phyloP scores from a whole-genome alignment of 1,140 invertebrate species.

The Trialeurodes vaporariorum region DNA sequence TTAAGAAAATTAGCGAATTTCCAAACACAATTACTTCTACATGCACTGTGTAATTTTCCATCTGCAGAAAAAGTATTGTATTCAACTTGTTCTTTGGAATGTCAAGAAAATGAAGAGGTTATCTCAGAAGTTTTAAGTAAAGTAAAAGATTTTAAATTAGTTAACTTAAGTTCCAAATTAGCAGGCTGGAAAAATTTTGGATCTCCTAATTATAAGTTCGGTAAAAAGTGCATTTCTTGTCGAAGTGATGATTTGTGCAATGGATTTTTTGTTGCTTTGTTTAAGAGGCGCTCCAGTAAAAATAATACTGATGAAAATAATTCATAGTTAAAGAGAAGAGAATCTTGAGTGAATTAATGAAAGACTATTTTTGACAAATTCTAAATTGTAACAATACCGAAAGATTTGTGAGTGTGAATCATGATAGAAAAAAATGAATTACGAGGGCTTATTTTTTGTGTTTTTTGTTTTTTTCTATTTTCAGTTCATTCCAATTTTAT shows the following conservation, averaged over 20 bases:
- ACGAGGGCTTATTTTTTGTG: no score
- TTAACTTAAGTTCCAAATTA: slow-evolving; percentile 43
- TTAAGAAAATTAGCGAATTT: slow-evolving; percentile 60
- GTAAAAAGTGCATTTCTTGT: slow-evolving; percentile 64
- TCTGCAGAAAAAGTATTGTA: slow-evolving; percentile 77
- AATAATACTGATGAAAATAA: not conserved
- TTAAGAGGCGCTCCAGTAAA: slow-evolving; percentile 31
- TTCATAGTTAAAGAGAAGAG: no score
- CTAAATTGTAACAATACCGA: no score
- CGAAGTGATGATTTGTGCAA: slow-evolving; percentile 68
- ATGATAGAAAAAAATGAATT: no score
- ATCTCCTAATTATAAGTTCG: slow-evolving; percentile 46
- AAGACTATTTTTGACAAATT: no score
- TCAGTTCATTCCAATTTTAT: no score
- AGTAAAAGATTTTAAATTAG: slow-evolving; percentile 46
- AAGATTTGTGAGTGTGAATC: no score
- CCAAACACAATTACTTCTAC: slow-evolving; percentile 72
- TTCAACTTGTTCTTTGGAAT: slow-evolving; percentile 84
- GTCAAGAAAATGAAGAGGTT: slow-evolving; percentile 88
- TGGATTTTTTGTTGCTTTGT: slow-evolving; percentile 89
- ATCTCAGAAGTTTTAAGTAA: slow-evolving; percentile 43
- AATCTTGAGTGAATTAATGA: no score
- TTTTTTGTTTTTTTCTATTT: no score
- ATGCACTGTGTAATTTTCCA: slow-evolving; percentile 73
- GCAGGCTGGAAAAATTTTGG: slow-evolving; percentile 54